Conservation (phyloP, 2,113 vertebrate genomes). For the Isurus oxyrinchus region DNA sequence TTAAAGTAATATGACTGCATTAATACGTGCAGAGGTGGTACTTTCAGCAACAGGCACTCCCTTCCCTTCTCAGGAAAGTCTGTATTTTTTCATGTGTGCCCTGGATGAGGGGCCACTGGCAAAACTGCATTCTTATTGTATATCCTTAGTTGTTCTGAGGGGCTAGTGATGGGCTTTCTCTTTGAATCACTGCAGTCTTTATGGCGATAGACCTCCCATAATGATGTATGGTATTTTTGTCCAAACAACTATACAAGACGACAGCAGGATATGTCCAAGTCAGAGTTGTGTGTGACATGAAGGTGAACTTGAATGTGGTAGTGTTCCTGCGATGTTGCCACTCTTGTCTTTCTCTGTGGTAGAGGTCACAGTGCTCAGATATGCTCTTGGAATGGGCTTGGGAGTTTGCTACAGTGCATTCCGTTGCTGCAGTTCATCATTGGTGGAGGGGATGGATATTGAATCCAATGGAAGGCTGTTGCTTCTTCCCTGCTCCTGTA, state of each 20-base stretch:
- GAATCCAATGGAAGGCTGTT: neutral
- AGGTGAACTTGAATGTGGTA: neutral
- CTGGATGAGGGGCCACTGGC: neutral
- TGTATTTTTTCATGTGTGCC: neutral
- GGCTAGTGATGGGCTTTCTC: neutral
- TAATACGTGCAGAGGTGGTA: neutral
- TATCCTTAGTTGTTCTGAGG: neutral
- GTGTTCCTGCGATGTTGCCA: neutral
- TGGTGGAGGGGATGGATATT: neutral
- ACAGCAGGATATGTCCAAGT: neutral
- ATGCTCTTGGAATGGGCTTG: neutral
- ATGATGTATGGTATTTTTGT: neutral
- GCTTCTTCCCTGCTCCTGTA: neutral
- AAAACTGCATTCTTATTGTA: neutral
- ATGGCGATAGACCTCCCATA: neutral
- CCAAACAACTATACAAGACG: neutral
- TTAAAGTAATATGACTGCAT: neutral
- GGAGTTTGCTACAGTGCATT: neutral
- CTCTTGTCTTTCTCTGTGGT: neutral
- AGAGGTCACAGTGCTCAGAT: neutral
- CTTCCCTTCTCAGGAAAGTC: neutral
- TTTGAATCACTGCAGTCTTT: neutral
- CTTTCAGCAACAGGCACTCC: neutral
- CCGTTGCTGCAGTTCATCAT: neutral
- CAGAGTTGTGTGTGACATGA: neutral